These are phyloP conservation scores for Parnassius smintheus DNA, from an alignment of 2,888 invertebrate species.

Conservation along the genomic window DNA sequence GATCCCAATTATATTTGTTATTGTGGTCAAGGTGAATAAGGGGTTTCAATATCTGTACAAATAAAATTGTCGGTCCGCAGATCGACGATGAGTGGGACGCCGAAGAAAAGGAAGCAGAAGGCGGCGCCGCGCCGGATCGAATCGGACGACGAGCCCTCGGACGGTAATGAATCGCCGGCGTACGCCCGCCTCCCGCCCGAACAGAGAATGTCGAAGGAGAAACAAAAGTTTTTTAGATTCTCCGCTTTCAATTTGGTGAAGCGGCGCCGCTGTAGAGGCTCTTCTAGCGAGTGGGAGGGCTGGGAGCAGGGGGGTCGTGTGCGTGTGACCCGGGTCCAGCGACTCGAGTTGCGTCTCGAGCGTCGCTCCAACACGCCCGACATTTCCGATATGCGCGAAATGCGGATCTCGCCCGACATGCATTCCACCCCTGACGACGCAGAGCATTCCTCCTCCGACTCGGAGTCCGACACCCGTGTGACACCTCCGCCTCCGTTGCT, in stretches of 20 bases:
- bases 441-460: constrained; percentile 30
- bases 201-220: constrained; percentile 90
- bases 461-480: constrained; percentile 11
- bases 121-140: constrained; percentile 51
- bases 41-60: neutral
- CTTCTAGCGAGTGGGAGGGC: constrained; percentile 66
- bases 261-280: constrained; percentile 61
- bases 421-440: constrained; percentile 23
- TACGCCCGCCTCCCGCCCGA: constrained; percentile 79
- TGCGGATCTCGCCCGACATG: too few relatives aligned
- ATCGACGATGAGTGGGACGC: constrained; percentile 51
- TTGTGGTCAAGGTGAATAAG: too few relatives aligned
- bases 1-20: too few relatives aligned
- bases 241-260: constrained; percentile 89
- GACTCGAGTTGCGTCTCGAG: constrained; percentile 59
- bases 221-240: constrained; percentile 92
- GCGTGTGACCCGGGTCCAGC: constrained; percentile 47
- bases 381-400: too few relatives aligned
- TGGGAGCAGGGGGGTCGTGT: constrained; percentile 65
- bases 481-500: constrained; percentile 23
- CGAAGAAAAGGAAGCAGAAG: constrained; percentile 58
- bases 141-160: constrained; percentile 73
- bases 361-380: constrained; percentile 35
- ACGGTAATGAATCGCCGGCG: constrained; percentile 67
- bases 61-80: constrained; percentile 38